Base-by-base conservation (phyloP, 2,113 vertebrate genomes). In the Ptilonorhynchus violaceus region DNA sequence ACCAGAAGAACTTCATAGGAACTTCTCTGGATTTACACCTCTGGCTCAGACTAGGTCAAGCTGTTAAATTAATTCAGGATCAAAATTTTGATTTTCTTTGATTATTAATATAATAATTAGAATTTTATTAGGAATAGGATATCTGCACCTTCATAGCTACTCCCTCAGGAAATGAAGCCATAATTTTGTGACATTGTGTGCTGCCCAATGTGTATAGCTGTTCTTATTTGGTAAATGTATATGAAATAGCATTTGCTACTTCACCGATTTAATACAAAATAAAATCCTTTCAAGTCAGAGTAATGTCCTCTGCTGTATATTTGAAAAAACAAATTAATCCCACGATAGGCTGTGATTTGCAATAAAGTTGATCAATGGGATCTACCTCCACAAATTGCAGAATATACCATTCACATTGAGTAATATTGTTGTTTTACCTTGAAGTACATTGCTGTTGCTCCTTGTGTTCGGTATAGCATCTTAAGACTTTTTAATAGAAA, bases 331-430 rank as follows among this genome's bases (percentile, higher is more conserved):
- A 91, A 92, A 92, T 76, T 27, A 94, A 89, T 94, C 83, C 92
- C 64, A 5, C 19, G 80, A 46, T 93, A 85, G 86, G 3, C 58
- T 78, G 85, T 92, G 79, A 94, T 94, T 96, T 96, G 93, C 91
- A 92, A 64, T 96, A 93, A 96, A 94, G 47, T 63, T 96, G 92
- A 96, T 97, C 92, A 95, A 92, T 94, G 88, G 35, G 90, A 91
- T 87, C 83, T 94, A n/a, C 69, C 73, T 88, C 66, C 91, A 89
- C 73, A 81, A 93, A 92, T 33, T 95, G 95, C 88, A 88, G 69
- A 94, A 84, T 86, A 60, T 35, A 75, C 76, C 37, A 28, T 50
- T 88, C 93, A 42, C 64, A 35, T 85, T 89, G 95, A 95, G 69
- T 92, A 94, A 96, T 95, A 85, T 69, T 69, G 68, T 67, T 94